Conservation (phyloP, 2,113 vertebrate genomes). For the Glaucomys volans region DNA sequence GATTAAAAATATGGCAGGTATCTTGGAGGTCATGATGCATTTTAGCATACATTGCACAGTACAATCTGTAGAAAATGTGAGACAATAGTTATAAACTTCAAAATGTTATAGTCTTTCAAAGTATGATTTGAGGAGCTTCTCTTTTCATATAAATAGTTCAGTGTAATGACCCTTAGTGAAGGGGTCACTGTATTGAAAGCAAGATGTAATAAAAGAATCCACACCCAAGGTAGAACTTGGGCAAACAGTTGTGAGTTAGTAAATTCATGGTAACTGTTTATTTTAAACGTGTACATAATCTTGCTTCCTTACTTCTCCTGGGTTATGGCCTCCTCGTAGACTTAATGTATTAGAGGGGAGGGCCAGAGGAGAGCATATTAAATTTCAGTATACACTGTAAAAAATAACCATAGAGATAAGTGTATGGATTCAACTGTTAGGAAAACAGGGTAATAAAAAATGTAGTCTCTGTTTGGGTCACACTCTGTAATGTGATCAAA, state of each 20-base stretch:
- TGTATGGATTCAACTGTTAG: conserved; percentile 6
- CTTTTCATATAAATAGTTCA: neutral
- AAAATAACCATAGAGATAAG: conserved; percentile 61
- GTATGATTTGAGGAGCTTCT: neutral
- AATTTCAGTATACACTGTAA: conserved; percentile 34
- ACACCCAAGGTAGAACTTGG: conserved; percentile 38
- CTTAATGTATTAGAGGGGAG: neutral
- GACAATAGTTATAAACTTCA: neutral
- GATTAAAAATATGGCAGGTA: conserved; percentile 6
- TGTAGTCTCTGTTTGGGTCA: conserved; percentile 40
- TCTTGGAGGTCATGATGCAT: neutral
- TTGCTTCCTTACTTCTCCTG: neutral
- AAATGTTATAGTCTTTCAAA: conserved; percentile 46
- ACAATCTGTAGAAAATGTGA: conserved; percentile 32
- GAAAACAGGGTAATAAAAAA: conserved; percentile 11
- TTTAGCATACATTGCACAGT: neutral
- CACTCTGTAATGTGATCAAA: conserved; percentile 36
- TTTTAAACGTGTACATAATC: conserved; percentile 36
- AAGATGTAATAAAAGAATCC: conserved; percentile 6
- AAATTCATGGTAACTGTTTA: conserved; percentile 62
- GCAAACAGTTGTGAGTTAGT: neutral
- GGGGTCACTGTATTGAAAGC: conserved; percentile 26
- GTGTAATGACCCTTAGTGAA: neutral
- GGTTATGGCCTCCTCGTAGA: conserved; percentile 30
- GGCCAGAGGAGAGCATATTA: neutral